phyloP scores from a whole-genome alignment of 2,888 invertebrate species.

The Eugnorisma glareosa region DNA sequence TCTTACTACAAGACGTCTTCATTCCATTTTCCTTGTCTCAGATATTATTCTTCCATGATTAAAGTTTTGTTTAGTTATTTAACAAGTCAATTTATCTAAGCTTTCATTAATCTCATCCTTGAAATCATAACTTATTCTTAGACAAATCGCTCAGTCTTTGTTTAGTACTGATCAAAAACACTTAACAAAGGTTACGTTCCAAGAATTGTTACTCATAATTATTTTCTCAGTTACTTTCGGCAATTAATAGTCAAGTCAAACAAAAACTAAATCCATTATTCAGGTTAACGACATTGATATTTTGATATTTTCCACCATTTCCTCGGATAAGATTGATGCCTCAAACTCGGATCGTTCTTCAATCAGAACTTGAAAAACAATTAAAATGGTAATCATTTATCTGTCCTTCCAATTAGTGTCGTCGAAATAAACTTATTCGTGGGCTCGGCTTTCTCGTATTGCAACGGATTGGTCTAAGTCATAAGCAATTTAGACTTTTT shows the following conservation, averaged over 20 bases:
- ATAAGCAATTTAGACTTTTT: not conserved
- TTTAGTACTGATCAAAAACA: slow-evolving; percentile 16
- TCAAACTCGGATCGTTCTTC: slow-evolving; percentile 61
- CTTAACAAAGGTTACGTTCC: not conserved
- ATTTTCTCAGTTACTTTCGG: slow-evolving; percentile 4
- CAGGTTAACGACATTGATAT: slow-evolving; percentile 49
- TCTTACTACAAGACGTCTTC: not conserved
- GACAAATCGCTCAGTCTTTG: not conserved
- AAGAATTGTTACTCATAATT: not conserved
- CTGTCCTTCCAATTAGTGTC: slow-evolving; percentile 79
- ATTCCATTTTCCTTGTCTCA: not conserved
- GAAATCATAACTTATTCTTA: not conserved
- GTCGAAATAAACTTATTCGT: slow-evolving; percentile 75
- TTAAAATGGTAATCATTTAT: slow-evolving; percentile 82
- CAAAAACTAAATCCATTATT: slow-evolving; percentile 39
- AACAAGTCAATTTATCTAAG: not conserved
- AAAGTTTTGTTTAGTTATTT: not conserved
- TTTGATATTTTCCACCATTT: slow-evolving; percentile 37
- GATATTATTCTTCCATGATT: not conserved
- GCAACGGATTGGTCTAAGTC: slow-evolving; percentile 57
- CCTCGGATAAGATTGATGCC: slow-evolving; percentile 62
- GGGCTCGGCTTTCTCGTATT: slow-evolving; percentile 70
- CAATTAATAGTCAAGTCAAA: slow-evolving; percentile 31
- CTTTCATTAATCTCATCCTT: not conserved
- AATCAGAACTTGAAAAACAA: slow-evolving; percentile 79